A percentile compares a stretch with the other conserved stretches of the same genome.
phyloP scores from a whole-genome alignment of 2,888 invertebrate species.

The Mellilla xanthometata region DNA sequence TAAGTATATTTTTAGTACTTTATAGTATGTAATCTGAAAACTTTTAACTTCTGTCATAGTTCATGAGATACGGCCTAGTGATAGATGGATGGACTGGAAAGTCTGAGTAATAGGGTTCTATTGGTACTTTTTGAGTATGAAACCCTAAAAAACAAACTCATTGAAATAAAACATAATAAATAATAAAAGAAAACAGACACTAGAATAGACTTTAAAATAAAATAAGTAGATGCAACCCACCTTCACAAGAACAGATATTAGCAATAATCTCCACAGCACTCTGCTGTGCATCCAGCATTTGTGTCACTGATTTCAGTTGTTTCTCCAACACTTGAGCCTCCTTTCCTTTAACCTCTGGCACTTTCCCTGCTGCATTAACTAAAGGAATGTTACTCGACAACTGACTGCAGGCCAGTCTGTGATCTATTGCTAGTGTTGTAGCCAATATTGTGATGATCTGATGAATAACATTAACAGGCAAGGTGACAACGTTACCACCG shows the following conservation, averaged over 20 bases:
- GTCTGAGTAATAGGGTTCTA: too few species aligned
- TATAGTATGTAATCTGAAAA: too few species aligned
- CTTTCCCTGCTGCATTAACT: slow-evolving; percentile 50
- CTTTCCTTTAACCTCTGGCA: slow-evolving; percentile 55
- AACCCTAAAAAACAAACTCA: too few species aligned
- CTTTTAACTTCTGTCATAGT: too few species aligned
- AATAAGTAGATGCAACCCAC: too few species aligned
- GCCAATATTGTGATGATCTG: slow-evolving; percentile 78
- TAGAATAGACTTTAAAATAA: too few species aligned
- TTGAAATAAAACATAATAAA: too few species aligned
- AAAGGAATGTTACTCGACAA: slow-evolving; percentile 75
- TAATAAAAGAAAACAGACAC: too few species aligned
- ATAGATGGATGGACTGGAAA: too few species aligned
- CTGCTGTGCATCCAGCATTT: slow-evolving; percentile 86
- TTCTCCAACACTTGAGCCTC: slow-evolving; percentile 67
- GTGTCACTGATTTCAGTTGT: slow-evolving; percentile 72
- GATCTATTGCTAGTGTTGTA: slow-evolving; percentile 79
- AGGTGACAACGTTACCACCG: slow-evolving; percentile 55
- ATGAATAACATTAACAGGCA: slow-evolving; percentile 71
- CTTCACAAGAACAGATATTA: slow-evolving; percentile 86
- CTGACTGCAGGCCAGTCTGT: slow-evolving; percentile 70
- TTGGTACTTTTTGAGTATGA: too few species aligned
- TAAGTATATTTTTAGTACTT: too few species aligned
- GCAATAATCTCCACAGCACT: slow-evolving; percentile 87
- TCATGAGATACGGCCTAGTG: too few species aligned